Evolutionary conservation across 2,888 invertebrate genomes (phyloP), one percentile per base, ranked within the genome.

Genomic region (Pseudanteris insignis): DNA sequence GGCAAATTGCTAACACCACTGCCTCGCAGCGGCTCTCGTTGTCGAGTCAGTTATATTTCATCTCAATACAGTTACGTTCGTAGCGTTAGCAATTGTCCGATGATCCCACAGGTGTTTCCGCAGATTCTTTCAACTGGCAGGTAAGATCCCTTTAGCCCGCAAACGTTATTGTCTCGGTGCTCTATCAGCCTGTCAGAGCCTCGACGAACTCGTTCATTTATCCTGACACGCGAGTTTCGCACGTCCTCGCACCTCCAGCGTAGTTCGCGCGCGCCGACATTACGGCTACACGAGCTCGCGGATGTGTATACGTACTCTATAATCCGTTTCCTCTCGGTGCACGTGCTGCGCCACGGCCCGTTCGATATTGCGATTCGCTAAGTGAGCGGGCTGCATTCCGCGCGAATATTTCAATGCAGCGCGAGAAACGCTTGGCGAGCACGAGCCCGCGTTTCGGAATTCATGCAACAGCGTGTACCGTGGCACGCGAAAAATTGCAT

Each of bases 401-500:
- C 25, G 29, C 51, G 36, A 46, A 51, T 47, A 59, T 30, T 44
- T 37, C 38, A 33, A 40, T 37, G 58, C 59, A 53, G 41, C 41
- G 51, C 59, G 51, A 51, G 51, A 53, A 59, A 58, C 40, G 51
- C 38, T 50, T 44, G 41, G 44, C 50, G 48, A 21, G 36, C 28
- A 30, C 33, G 55, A 48, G 34, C 59, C 46, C 59, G 51, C 51
- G 46, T 51, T 44, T 34, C 32, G 57, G 58, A 58, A 51, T 58
- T 50, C 40, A 44, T 34, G 43, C 41, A 43, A 55, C n/a, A n/a
- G n/a, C n/a, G n/a, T n/a, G n/a, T n/a, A n/a, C n/a, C n/a, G n/a
- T n/a, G n/a, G 40, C 34, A 11, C 21, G 47, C 41, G 36, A 48
- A 48, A 47, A 46, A 55, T 55, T 47, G 53, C 25, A 21, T 13